phyloP scores from a whole-genome alignment of 1,140 invertebrate species.

The Drosophila rhopaloa region DNA sequence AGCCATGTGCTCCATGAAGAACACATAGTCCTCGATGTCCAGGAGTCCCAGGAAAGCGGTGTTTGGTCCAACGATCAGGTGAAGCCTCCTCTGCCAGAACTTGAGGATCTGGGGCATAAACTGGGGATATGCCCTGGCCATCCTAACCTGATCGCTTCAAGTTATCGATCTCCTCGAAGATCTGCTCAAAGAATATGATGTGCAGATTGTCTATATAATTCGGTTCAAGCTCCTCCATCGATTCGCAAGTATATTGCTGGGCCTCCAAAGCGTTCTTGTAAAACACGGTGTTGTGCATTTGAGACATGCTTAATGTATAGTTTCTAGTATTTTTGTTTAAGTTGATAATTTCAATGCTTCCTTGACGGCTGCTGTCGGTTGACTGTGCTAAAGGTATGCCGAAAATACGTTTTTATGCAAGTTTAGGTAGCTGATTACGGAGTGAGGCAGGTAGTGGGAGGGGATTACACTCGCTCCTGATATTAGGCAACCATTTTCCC shows the following conservation, averaged over 20 bases:
- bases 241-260: constrained; percentile 4
- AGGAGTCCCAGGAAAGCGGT: constrained; percentile 51
- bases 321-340: constrained; percentile 1
- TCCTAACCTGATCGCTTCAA: constrained; percentile 65
- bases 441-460: constrained; percentile 26
- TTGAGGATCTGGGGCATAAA: constrained; percentile 55
- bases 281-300: constrained; percentile 39
- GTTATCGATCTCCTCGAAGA: constrained; percentile 64
- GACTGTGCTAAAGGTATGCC: constrained; percentile 21
- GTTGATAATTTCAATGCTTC: constrained; percentile 5
- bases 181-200: constrained; percentile 74
- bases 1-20: constrained; percentile 71
- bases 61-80: constrained; percentile 59
- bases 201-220: constrained; percentile 72
- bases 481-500: background rate
- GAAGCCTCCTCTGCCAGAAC: constrained; percentile 47
- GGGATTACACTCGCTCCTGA: constrained; percentile 17
- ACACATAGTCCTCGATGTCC: constrained; percentile 69
- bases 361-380: constrained; percentile 16
- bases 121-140: constrained; percentile 73
- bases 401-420: constrained; percentile 26
- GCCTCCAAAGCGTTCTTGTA: constrained; percentile 48
- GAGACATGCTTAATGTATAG: constrained; percentile 7
- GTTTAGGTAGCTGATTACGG: constrained; percentile 27
- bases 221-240: constrained; percentile 18